Evolutionary conservation across 1,140 invertebrate species (phyloP).

Genomic region (Oreohelix idahoensis): DNA sequence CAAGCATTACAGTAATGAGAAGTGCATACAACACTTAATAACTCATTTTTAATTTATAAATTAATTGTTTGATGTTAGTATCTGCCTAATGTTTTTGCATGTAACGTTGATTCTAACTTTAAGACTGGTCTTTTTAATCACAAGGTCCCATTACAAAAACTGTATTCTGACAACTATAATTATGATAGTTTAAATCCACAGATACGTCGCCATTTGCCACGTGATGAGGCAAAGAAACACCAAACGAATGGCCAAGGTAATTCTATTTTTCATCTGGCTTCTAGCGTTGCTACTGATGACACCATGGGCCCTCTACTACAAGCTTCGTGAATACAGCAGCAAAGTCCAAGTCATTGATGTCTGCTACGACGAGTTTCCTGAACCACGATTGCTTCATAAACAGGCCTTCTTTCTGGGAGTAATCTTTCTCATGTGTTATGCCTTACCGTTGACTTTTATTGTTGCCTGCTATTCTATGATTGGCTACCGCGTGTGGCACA

Average conservation of each 20-base stretch:
- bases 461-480: slow-evolving; percentile 93
- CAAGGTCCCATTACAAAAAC: too few species aligned
- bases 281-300: slow-evolving; percentile 87
- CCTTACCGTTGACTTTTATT: slow-evolving; percentile 92
- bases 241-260: slow-evolving; percentile 84
- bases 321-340: slow-evolving; percentile 66
- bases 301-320: slow-evolving; percentile 92
- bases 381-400: slow-evolving; percentile 77
- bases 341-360: slow-evolving; percentile 27
- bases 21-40: too few species aligned
- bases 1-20: too few species aligned
- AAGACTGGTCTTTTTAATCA: too few species aligned
- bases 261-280: slow-evolving; percentile 92
- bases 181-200: slow-evolving; percentile 75
- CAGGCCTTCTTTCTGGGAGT: slow-evolving; percentile 90
- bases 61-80: too few species aligned
- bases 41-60: too few species aligned
- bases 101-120: too few species aligned
- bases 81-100: too few species aligned
- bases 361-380: slow-evolving; percentile 53
- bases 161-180: too few species aligned
- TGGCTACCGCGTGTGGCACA: slow-evolving; percentile 90
- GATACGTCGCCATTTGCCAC: slow-evolving; percentile 96
- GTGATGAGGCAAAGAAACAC: slow-evolving; percentile 93
- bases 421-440: slow-evolving; percentile 91